These are phyloP conservation scores for Pseudomyrmex pallidus DNA, from an alignment of 1,140 invertebrate species.

Conservation along the genomic window DNA sequence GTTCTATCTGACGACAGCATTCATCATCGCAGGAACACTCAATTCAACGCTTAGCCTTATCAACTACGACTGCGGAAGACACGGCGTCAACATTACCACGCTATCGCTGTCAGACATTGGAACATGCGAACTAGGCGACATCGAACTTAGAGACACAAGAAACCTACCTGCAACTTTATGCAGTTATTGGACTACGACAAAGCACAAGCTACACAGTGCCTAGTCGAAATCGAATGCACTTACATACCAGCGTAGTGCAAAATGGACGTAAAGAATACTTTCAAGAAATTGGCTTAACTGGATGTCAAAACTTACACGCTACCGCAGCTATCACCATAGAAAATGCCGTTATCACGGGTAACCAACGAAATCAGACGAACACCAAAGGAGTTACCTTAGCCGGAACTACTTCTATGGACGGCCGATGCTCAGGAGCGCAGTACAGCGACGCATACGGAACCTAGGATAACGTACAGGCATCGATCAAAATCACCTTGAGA, in stretches of 20 bases:
- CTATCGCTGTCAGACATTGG: too few species aligned
- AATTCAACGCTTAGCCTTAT: too few species aligned
- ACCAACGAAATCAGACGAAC: conserved; percentile 21
- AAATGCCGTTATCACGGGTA: too few species aligned
- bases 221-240: conserved; percentile 65
- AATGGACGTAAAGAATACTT: conserved; percentile 45
- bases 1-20: too few species aligned
- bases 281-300: not conserved
- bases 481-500: too few species aligned
- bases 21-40: too few species aligned
- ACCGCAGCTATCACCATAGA: not conserved
- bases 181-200: conserved; percentile 41
- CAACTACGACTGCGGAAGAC: too few species aligned
- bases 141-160: not conserved
- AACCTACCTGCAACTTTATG: conserved; percentile 47
- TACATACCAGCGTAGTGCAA: conserved; percentile 45
- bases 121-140: not conserved
- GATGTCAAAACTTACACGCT: conserved; percentile 39
- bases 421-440: too few species aligned
- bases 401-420: conserved; percentile 18
- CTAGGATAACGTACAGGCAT: not conserved
- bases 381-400: conserved; percentile 37
- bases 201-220: conserved; percentile 48
- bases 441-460: not conserved
- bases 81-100: too few species aligned